A percentile compares a stretch with the other conserved stretches of the same genome.
These are phyloP conservation scores for Eulacestoma nigropectus DNA, from an alignment of 2,113 vertebrate species.

Conservation along the genomic window DNA sequence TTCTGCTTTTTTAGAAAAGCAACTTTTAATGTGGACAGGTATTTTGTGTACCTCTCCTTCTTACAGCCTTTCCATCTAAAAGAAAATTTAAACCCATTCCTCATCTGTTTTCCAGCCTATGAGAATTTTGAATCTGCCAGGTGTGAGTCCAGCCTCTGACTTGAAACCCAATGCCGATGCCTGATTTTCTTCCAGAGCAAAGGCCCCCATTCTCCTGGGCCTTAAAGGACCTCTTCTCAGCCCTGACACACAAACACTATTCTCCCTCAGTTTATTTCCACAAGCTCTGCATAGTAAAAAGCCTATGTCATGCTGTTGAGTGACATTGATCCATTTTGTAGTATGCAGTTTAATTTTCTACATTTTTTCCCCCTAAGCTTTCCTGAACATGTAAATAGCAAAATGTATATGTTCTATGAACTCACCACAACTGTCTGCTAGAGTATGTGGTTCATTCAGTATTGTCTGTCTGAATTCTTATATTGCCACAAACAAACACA, in stretches of 20 bases:
- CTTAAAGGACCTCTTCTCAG: not conserved
- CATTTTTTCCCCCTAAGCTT: not conserved
- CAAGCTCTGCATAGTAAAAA: not conserved
- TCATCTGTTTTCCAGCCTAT: not conserved
- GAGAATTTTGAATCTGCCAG: not conserved
- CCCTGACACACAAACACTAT: not conserved
- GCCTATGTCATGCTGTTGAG: not conserved
- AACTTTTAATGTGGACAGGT: not conserved
- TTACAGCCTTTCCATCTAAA: not conserved
- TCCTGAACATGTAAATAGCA: not conserved
- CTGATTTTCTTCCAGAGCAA: not conserved
- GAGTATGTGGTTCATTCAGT: not conserved
- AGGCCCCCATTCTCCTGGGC: fast-evolving
- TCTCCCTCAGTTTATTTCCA: not conserved
- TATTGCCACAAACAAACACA: not conserved
- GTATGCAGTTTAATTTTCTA: not conserved
- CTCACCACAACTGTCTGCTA: not conserved
- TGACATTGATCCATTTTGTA: not conserved
- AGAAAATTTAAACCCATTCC: not conserved
- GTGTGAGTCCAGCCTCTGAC: not conserved
- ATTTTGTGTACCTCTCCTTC: not conserved
- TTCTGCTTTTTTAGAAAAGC: not conserved
- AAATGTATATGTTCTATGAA: not conserved
- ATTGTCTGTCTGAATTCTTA: not conserved
- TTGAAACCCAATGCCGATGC: not conserved